These are phyloP conservation scores for Eremobia ochroleuca DNA, from an alignment of 2,888 invertebrate species.

Conservation along the genomic window DNA sequence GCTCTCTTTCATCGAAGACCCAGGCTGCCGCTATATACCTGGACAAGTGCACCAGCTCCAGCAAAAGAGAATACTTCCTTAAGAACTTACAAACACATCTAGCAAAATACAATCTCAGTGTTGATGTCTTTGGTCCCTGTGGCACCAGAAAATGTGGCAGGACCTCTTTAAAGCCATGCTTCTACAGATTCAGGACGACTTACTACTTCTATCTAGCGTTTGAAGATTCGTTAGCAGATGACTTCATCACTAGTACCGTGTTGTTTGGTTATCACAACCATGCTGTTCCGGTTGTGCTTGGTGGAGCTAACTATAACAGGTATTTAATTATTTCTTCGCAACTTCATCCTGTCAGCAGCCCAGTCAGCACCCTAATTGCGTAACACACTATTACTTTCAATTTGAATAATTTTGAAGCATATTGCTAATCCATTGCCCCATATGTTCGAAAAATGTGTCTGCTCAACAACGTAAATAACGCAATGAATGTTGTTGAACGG, in stretches of 20 bases:
- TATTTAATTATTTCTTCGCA: conserved; percentile 56
- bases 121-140: conserved; percentile 91
- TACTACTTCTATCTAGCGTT: conserved; percentile 94
- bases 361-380: no score
- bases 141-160: conserved; percentile 80
- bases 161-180: conserved; percentile 78
- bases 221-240: conserved; percentile 93
- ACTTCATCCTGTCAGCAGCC: not conserved
- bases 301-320: conserved; percentile 91
- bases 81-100: conserved; percentile 85
- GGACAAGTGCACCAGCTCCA: conserved; percentile 79
- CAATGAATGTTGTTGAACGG: no score
- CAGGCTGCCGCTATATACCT: conserved; percentile 82
- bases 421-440: no score
- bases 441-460: no score
- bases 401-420: no score
- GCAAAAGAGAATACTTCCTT: conserved; percentile 78
- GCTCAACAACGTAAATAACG: no score
- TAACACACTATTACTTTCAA: no score
- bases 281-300: conserved; percentile 93
- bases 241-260: conserved; percentile 85
- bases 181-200: conserved; percentile 84
- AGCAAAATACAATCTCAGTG: conserved; percentile 76
- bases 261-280: conserved; percentile 90
- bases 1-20: conserved; percentile 74